Evolutionary conservation across 2,888 invertebrate genomes (phyloP).

Genomic region (Tachina lurida): DNA sequence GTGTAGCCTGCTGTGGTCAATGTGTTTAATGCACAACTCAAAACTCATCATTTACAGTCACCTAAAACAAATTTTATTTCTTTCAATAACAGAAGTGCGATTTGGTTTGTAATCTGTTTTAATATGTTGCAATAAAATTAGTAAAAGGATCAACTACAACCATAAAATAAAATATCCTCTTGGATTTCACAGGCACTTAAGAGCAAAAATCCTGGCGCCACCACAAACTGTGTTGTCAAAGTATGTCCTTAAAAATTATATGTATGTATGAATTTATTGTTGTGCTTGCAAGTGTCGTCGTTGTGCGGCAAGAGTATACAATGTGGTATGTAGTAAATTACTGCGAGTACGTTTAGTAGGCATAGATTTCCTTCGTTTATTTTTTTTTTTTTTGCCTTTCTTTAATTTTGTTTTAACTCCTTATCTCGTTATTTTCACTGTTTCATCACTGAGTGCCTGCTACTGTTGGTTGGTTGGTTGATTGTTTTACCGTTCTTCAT

Average conservation of each 20-base stretch:
- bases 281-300: not conserved
- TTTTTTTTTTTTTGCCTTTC: not conserved
- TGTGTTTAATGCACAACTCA: too few relatives aligned
- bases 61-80: constrained; percentile 3
- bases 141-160: constrained; percentile 13
- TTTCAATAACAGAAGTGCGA: constrained; percentile 53
- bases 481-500: constrained; percentile 23
- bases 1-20: too few relatives aligned
- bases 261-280: constrained; percentile 30
- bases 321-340: constrained; percentile 47
- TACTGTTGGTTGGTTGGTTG: constrained; percentile 36
- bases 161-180: constrained; percentile 30
- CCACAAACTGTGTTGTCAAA: constrained; percentile 66
- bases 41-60: constrained; percentile 1
- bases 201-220: constrained; percentile 60
- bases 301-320: constrained; percentile 30
- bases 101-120: constrained; percentile 57
- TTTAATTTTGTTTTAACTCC: constrained; percentile 3
- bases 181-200: not conserved
- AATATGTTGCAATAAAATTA: constrained; percentile 67
- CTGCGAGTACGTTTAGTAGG: constrained; percentile 25
- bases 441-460: constrained; percentile 46
- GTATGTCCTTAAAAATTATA: constrained; percentile 42
- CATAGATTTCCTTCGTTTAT: constrained; percentile 47
- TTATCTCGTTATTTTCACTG: constrained; percentile 59